Base-by-base conservation (phyloP, 1,140 invertebrate species). In the Cherax destructor region DNA sequence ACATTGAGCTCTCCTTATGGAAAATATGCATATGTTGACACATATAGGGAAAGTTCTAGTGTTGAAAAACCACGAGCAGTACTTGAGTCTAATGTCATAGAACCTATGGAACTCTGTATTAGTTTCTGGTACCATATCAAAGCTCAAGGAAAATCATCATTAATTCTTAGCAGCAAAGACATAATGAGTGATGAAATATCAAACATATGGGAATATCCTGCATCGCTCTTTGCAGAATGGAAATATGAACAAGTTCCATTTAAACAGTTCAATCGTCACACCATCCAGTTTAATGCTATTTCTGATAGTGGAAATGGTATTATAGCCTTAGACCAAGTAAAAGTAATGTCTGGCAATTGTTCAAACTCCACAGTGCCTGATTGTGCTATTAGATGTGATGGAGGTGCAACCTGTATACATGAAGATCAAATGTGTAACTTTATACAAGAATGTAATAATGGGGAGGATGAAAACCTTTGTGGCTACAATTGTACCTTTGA, bases 401-500 rank as follows among this genome's bases (percentile, higher is more conserved):
- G 21, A 56, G 80, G 85, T 13, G n/a, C 49, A 3, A 84, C 77
- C 4, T 91, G 89, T 21, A 91, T 91, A 24, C 74, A 91, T 49
- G 89, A 91, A 30, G 49, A 79, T 50, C 89, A 91, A n/a, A 86
- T 91, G 47, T 91, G 90, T 61, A 76, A 91, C 56, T 91, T 91
- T 41, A 83, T 91, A 7, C 79, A 76, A 30, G 85, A 91, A 6
- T 91, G 90, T 81, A 47, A 47, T 11, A 59, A 83, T 81, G 90
- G 77, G 7, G 76, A 87, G 30, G 90, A 91, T 91, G 90, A 91
- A 69, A 30, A 61, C n/a, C 74, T 86, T 4, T 91, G 90, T 87
- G 90, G 90, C 30, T 91, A 91, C 79, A 91, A 91, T 50, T 91
- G 90, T 65, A 91, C 90, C 21, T 91, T 91, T 87, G 90, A 86